phyloP scores from a whole-genome alignment of 2,888 invertebrate genomes.

The Phytoseiulus persimilis region DNA sequence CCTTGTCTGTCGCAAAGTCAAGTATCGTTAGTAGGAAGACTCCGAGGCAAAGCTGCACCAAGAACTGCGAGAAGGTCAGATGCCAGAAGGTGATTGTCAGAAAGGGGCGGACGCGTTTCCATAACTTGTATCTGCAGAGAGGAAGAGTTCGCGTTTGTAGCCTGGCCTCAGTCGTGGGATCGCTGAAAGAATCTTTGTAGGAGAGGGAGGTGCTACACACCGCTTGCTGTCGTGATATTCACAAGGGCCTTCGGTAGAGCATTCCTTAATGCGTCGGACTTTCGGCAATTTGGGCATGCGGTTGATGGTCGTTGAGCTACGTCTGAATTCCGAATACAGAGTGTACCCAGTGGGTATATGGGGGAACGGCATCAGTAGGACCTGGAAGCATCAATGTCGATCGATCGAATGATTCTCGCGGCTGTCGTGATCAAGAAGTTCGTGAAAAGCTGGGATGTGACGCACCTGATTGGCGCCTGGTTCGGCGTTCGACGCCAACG shows the following conservation, averaged over 20 bases:
- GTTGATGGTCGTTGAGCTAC: conserved; percentile 21
- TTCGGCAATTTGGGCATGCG: conserved; percentile 14
- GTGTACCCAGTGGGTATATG: conserved; percentile 25
- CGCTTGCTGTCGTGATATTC: conserved; percentile 36
- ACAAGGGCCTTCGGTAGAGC: conserved; percentile 7
- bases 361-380: conserved; percentile 19
- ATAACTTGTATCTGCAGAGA: conserved; percentile 6
- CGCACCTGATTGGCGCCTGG: neutral
- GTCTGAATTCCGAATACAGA: conserved; percentile 17
- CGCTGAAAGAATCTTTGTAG: too few relatives aligned
- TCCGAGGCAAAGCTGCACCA: conserved; percentile 14
- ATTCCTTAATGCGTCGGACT: conserved; percentile 9
- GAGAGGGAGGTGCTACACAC: neutral
- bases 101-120: conserved; percentile 27
- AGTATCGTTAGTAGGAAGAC: conserved; percentile 27
- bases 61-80: conserved; percentile 15
- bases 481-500: neutral
- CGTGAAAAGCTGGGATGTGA: too few relatives aligned
- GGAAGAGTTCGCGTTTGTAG: neutral
- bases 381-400: neutral
- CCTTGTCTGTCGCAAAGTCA: conserved; percentile 29
- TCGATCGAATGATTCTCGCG: neutral
- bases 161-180: too few relatives aligned
- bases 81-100: conserved; percentile 31
- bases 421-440: too few relatives aligned